These are phyloP conservation scores for Cyclopterus lumpus DNA, from an alignment of 2,797 vertebrate genomes.

Conservation along the genomic window DNA sequence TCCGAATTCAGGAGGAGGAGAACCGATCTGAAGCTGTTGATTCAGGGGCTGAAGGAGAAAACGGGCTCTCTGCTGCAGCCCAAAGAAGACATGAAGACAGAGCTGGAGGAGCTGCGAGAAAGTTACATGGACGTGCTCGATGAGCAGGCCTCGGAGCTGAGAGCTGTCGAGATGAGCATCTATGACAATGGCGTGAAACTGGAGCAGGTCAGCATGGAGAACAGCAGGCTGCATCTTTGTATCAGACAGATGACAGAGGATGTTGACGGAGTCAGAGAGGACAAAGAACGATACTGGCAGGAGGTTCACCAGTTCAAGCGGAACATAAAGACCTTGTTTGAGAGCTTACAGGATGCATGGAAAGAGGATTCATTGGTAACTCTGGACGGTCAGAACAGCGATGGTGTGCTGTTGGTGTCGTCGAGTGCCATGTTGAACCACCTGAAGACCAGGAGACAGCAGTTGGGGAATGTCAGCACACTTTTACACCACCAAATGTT, in stretches of 20 bases:
- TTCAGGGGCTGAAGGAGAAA: conserved; percentile 43
- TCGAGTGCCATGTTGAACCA: conserved; percentile 5
- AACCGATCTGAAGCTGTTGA: conserved; percentile 41
- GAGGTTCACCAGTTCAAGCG: conserved; percentile 32
- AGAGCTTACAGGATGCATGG: conserved; percentile 56
- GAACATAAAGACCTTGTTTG: conserved; percentile 26
- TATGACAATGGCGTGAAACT: conserved; percentile 62
- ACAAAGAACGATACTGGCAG: conserved; percentile 41
- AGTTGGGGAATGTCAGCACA: conserved; percentile 12
- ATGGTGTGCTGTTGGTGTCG: background rate
- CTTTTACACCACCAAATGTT: conserved; percentile 50
- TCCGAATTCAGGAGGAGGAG: conserved; percentile 40
- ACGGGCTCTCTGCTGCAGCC: conserved; percentile 53
- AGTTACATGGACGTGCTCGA: conserved; percentile 32
- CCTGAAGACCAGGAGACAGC: conserved; percentile 38
- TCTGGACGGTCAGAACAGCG: conserved; percentile 19
- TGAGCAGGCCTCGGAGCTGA: conserved; percentile 59
- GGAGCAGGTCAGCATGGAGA: conserved; percentile 75
- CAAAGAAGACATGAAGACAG: conserved; percentile 58
- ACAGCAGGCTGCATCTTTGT: conserved; percentile 73
- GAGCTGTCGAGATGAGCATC: conserved; percentile 60
- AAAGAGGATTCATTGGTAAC: conserved; percentile 16
- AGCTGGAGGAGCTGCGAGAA: conserved; percentile 50
- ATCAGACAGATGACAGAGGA: conserved; percentile 68
- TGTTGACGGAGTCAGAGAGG: conserved; percentile 2